Evolutionary conservation across 2,888 invertebrate species (phyloP), one percentile per base, ranked within the genome.

Genomic region (Villa cingulata): DNA sequence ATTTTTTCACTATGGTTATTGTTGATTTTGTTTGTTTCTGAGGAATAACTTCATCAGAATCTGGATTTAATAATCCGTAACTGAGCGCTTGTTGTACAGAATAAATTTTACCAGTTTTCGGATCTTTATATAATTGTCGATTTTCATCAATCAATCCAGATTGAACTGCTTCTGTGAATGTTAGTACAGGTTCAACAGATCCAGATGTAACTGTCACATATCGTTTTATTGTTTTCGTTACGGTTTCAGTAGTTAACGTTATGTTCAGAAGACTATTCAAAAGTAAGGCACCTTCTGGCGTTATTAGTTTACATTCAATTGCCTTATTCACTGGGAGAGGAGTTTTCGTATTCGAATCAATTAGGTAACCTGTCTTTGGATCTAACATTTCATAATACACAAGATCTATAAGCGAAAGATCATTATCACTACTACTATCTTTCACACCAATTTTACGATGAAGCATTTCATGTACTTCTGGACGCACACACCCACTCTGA

Each of bases 401-500:
- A 17, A 94, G 86, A 64, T 91, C 87, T 55, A 94, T 71, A n/a
- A 90, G 84, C 46, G 77, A 81, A 34, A 91, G 68, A 68, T 92
- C 90, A 51, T 74, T 75, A 16, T 81, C 81, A 52, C 81, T 76
- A 52, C 81, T 76, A 36, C 63, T 64, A 62, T 83, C 81, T 55
- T 79, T 78, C 48, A 92, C 79, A 43, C 91, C 92, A 60, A 92
- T 81, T 55, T 80, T 81, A 45, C 84, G 79, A 62, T 77, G 81
- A 57, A 94, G 76, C 81, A 89, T 86, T 70, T 90, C 88, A 67
- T 80, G 77, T 17, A 89, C 83, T 70, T 88, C 86, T n/a, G 84
- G 79, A 56, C 90, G 81, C 43, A 91, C 79, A 55, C 86, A 74
- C 50, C 84, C 82, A 49, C 80, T 76, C 59, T 82, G 77, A 38